Base-by-base conservation (phyloP, 2,113 vertebrate species). In the Erinaceus europaeus region DNA sequence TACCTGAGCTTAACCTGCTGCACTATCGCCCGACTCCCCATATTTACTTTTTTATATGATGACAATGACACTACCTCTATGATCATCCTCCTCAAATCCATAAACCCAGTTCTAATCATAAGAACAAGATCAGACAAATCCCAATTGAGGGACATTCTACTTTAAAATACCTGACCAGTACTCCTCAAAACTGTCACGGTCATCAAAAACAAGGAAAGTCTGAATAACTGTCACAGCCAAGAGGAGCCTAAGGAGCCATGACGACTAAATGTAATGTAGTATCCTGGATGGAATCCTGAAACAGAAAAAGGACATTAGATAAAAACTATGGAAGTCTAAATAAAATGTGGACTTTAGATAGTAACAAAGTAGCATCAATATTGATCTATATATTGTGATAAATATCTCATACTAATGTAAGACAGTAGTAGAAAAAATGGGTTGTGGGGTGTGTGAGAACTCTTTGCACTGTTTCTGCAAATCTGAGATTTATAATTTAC, bases 301-400 rank as follows among this genome's bases (percentile, higher is more conserved):
- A 92, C 52, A 90, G 78, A 88, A 87, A 94, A 92, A 80, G 84
- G 79, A 90, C 88, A 92, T 84, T 32, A 81, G 32, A 69, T 88
- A 90, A 94, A 90, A 91, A 89, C 64, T 89, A 89, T 90, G 52
- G 38, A 89, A 86, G 71, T 75, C 17, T 73, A 65, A 91, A 69
- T 48, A 50, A 92, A 88, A 62, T 40, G 68, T 55, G 53, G 46
- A 86, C 42, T 88, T 78, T 46, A 80, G 23, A 75, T 80, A 89
- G 68, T 62, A 88, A 76, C 52, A 90, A 64, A 88, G 32, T 79
- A n/a, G n/a, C n/a, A 88, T 38, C 44, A 69, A 73, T 62, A 78
- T 0, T 53, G 52, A 9, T 27, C 77, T 64, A 82, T 77, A 68
- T 80, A 68, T 32, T 78, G 42, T 89, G 29, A 71, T n/a, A 72